Evolutionary conservation across 2,888 invertebrate species (phyloP), one percentile per base, ranked within the genome.

Genomic region (Cosmorhoe ocellata): DNA sequence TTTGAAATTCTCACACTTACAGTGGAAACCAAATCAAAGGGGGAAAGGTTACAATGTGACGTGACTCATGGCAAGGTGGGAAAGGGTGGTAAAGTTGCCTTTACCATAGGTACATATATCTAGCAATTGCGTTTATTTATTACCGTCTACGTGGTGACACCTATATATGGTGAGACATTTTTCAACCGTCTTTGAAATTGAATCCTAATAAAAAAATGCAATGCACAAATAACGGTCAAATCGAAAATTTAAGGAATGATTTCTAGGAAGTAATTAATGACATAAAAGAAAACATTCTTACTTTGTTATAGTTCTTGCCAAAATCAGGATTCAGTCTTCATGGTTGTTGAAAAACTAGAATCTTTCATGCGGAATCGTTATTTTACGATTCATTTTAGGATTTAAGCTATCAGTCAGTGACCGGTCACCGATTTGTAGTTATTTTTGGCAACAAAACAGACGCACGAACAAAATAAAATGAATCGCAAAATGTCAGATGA

Each of bases 1-100:
- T 91, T 91, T 81, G 90, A 91, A 86, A 91, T 91, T 90, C 92
- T 92, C 90, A 91, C 79, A 93, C 92, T 92, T 89, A 91, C 79
- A 93, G 92, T 94, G 94, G 93, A 94, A 94, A 94, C 94, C 94
- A 94, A 94, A 94, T 94, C 94, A 93, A 93, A 18, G 18, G 92
- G 34, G 92, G 92, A 84, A 94, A 94, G 92, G 93, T 93, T 93
- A 93, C 93, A 88, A 82, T 89, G 91, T 91, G 92, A 93, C 93
- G 93, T 93, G 93, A 92, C 93, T 92, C 91, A 88, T 88, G 81
- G 91, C 89, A 18, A 13, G 74, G 74, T 79, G 81, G 74, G 27
- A 75, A 74, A 80, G 80, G 80, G 80, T 77, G 81, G 77, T 28
- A 74, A 74, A 67, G 74, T 73, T 78, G 72, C 76, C 74, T 56